These are phyloP conservation scores for Zaprionus gabonicus DNA, from an alignment of 1,140 invertebrate genomes.

Conservation along the genomic window DNA sequence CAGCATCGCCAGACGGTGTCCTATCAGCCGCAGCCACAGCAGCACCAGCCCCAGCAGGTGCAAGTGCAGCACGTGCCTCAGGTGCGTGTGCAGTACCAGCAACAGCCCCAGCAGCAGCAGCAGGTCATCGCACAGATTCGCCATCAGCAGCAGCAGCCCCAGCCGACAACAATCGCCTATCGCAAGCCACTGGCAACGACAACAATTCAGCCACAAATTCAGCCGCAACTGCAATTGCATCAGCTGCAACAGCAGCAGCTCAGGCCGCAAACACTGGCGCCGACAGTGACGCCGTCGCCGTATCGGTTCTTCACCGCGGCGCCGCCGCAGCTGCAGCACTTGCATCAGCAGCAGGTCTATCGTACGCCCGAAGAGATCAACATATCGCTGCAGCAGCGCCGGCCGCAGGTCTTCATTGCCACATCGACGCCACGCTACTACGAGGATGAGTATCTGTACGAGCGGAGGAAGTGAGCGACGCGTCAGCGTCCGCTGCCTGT, in stretches of 20 bases:
- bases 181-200: slow-evolving; percentile 74
- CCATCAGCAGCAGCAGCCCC: slow-evolving; percentile 64
- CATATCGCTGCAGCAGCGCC: slow-evolving; percentile 91
- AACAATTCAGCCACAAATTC: slow-evolving; percentile 76
- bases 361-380: slow-evolving; percentile 93
- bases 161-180: slow-evolving; percentile 74
- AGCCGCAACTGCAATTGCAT: slow-evolving; percentile 64
- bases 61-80: slow-evolving; percentile 45
- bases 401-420: slow-evolving; percentile 85
- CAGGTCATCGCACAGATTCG: slow-evolving; percentile 70
- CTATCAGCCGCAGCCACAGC: slow-evolving; percentile 36
- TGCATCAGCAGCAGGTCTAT: slow-evolving; percentile 87
- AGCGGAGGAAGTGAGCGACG: slow-evolving; percentile 73
- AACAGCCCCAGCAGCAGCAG: slow-evolving; percentile 60
- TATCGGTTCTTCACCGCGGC: slow-evolving; percentile 80
- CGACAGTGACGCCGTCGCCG: slow-evolving; percentile 80
- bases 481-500: slow-evolving; percentile 9
- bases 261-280: slow-evolving; percentile 65
- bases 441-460: slow-evolving; percentile 84
- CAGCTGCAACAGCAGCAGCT: slow-evolving; percentile 59
- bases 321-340: slow-evolving; percentile 78
- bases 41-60: slow-evolving; percentile 35
- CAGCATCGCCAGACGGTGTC: slow-evolving; percentile 36
- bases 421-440: slow-evolving; percentile 81
- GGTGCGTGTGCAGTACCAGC: slow-evolving; percentile 39